These are phyloP conservation scores for Drosophila emarginata DNA, from an alignment of 2,888 invertebrate species.

Conservation along the genomic window DNA sequence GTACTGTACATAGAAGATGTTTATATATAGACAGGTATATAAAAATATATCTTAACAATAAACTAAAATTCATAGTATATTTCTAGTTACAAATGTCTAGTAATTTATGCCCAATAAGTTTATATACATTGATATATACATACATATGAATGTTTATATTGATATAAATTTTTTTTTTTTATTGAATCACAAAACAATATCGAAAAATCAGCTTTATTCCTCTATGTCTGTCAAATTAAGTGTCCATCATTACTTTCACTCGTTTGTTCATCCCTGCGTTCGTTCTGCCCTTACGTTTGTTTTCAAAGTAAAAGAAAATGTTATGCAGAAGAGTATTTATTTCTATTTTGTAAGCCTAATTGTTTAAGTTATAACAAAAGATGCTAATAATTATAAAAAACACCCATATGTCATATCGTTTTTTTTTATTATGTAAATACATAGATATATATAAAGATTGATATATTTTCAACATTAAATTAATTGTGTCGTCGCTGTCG, in stretches of 20 bases:
- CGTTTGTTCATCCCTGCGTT: not conserved
- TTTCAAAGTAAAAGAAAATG: not conserved
- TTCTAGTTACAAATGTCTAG: constrained; percentile 7
- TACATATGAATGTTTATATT: not conserved
- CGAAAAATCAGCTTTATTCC: constrained; percentile 1
- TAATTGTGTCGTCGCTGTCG: not conserved
- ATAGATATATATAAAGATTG: not conserved
- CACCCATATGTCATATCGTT: not conserved
- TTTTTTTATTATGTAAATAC: not conserved
- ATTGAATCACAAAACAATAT: not conserved
- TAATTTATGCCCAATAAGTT: not conserved
- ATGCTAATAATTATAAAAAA: constrained; percentile 34
- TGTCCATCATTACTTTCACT: not conserved
- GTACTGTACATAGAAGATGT: constrained; percentile 19
- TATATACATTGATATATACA: not conserved
- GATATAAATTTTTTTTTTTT: not conserved
- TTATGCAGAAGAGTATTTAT: constrained; percentile 14
- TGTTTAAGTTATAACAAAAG: constrained; percentile 25
- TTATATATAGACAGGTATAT: constrained; percentile 14
- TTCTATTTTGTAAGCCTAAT: constrained; percentile 12
- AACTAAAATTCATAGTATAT: constrained; percentile 8
- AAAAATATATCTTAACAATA: constrained; percentile 9
- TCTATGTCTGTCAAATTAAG: not conserved
- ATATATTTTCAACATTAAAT: not conserved
- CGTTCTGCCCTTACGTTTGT: not conserved